A percentile compares a stretch with the other conserved stretches of the same genome.
These are phyloP conservation scores for Rhopalosiphum maidis DNA, from an alignment of 1,140 invertebrate genomes.

Conservation along the genomic window DNA sequence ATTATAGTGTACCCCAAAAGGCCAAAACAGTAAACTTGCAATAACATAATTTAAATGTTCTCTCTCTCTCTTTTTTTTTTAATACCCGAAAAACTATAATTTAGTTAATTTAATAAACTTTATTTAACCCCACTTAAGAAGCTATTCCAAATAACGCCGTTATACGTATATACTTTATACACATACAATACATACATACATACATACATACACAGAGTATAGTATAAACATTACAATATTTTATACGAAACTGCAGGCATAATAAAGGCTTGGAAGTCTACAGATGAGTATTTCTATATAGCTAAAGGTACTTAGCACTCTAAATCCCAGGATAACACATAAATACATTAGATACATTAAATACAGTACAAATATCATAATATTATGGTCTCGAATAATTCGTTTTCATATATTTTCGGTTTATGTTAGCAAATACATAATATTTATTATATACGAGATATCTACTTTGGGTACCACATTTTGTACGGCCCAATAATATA, in stretches of 20 bases:
- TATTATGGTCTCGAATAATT: neutral
- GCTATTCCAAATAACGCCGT: neutral
- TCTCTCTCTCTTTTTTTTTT: neutral
- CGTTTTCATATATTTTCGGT: neutral
- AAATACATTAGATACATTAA: too few relatives aligned
- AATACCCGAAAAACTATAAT: neutral
- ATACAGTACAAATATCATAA: neutral
- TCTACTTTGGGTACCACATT: too few relatives aligned
- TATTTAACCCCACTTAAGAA: neutral
- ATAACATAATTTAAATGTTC: neutral
- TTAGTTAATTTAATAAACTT: neutral
- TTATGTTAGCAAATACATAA: too few relatives aligned
- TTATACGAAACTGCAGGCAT: neutral
- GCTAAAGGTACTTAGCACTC: neutral
- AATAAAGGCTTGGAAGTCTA: neutral
- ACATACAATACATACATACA: too few relatives aligned
- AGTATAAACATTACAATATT: neutral
- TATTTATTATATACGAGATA: neutral
- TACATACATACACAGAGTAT: too few relatives aligned
- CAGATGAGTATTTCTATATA: neutral
- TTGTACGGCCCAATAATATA: too few relatives aligned
- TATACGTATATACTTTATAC: neutral
- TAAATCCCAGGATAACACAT: neutral
- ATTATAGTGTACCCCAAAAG: neutral
- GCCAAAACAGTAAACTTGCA: neutral